These are phyloP conservation scores for Hypsibius dujardini DNA, from an alignment of 1,140 invertebrate species.

Conservation along the genomic window DNA sequence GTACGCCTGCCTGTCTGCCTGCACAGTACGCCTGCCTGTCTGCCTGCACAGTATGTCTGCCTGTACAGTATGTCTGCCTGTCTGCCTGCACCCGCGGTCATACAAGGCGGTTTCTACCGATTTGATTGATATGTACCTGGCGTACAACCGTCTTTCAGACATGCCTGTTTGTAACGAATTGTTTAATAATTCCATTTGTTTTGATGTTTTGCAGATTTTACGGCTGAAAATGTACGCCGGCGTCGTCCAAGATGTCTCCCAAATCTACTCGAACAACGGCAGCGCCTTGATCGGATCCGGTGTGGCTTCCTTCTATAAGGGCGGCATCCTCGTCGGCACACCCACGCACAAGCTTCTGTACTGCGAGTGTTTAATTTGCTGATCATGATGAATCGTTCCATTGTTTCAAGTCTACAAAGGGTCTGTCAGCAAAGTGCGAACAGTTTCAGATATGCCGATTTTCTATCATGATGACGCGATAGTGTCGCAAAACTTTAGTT, in stretches of 20 bases:
- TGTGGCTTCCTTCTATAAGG: neutral
- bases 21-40: too few relatives aligned
- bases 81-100: too few relatives aligned
- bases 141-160: too few relatives aligned
- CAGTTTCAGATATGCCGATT: neutral
- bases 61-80: too few relatives aligned
- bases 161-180: neutral
- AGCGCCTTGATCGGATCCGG: neutral
- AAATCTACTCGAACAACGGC: slow-evolving; percentile 5
- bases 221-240: neutral
- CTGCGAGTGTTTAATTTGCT: slow-evolving; percentile 8
- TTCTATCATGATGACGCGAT: neutral
- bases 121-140: too few relatives aligned
- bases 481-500: neutral
- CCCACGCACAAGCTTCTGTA: slow-evolving; percentile 6
- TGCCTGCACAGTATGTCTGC: too few relatives aligned
- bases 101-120: too few relatives aligned
- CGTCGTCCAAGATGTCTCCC: neutral
- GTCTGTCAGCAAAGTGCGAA: neutral
- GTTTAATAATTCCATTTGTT: neutral
- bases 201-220: neutral
- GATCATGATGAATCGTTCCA: neutral
- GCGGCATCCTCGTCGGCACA: neutral
- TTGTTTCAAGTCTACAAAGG: neutral
- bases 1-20: too few relatives aligned